phyloP scores from a whole-genome alignment of 2,888 invertebrate species.

The Acholoe squamosa region DNA sequence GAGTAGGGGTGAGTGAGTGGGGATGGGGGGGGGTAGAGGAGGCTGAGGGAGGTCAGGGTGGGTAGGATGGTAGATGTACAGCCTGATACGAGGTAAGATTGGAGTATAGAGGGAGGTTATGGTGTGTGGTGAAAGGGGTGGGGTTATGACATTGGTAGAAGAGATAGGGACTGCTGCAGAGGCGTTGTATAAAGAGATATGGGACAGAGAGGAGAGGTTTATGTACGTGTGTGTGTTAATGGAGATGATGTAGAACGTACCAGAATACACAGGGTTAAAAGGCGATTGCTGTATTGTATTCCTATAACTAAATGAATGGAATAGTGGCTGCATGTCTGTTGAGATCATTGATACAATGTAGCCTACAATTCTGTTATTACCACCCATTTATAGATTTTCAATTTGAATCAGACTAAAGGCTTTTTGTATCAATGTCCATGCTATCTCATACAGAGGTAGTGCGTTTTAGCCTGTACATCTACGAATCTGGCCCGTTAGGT shows the following conservation, averaged over 20 bases:
- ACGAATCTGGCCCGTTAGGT: neutral
- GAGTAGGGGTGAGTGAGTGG: neutral
- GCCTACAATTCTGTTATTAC: too few relatives aligned
- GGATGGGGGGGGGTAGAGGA: neutral
- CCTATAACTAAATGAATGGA: too few relatives aligned
- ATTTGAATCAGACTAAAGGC: too few relatives aligned
- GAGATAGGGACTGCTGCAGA: neutral
- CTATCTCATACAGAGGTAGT: neutral
- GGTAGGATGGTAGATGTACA: neutral
- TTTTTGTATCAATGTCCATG: neutral
- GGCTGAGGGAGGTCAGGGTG: neutral
- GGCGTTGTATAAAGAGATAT: too few relatives aligned
- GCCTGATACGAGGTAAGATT: neutral
- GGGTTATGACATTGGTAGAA: neutral
- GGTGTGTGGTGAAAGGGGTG: neutral
- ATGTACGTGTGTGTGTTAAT: too few relatives aligned
- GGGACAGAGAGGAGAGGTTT: too few relatives aligned
- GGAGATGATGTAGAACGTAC: too few relatives aligned
- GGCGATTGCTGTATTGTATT: too few relatives aligned
- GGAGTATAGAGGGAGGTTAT: conserved; percentile 13
- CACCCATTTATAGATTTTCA: too few relatives aligned
- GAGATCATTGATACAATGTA: too few relatives aligned
- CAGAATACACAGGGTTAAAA: too few relatives aligned
- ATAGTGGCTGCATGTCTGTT: too few relatives aligned
- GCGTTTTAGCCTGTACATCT: neutral